Base-by-base conservation (phyloP, 1,140 invertebrate genomes). In the Heliothis subflexa region DNA sequence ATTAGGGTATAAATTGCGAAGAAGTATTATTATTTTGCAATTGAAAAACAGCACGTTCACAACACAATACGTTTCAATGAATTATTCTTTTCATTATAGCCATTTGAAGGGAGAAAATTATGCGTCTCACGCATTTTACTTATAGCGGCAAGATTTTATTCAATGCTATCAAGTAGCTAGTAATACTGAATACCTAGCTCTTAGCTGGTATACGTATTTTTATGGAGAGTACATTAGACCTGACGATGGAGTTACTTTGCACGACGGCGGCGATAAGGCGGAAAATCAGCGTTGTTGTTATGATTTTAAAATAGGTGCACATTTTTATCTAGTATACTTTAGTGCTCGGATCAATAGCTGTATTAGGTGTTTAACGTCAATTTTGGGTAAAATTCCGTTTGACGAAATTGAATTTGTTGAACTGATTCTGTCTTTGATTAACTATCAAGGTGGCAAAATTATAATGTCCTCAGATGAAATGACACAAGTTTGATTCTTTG, bases 11-110 rank as follows among this genome's bases (percentile, higher is more conserved):
- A 57, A 25, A 57, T 25, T 57, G 10, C 18, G 21, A 3, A 57
- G 21, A 18, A 16, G 18, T 55, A 55, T 4, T 13, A 55, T 55
- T 62, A 62, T 33, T 61, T 40, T 61, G 59, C 54, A 61, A 40
- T 64, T 57, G 10, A 40, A 72, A 72, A 28, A 57, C 9, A 71
- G 28, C 52, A 72, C 50, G 50, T 52, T 49, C 47, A 55, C 70
- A 47, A 40, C 55, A 21, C 28, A 72, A 72, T 33, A 72, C 70
- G 28, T 64, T 55, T 72, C 70, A 57, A 33, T 55, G 70, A 72
- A 57, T 72, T 55, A 40, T 55, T 45, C 70, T 57, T 72, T 54
- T 72, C 33, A 57, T 55, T 40, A 72, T 18, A 55, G 40, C 16
- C 70, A 55, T 57, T 72, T 57, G 13, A 16, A 33, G 9, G 5